Evolutionary conservation across 2,797 vertebrate genomes (phyloP), one percentile per base, ranked within the genome.

Genomic region (Phataginus tricuspis): DNA sequence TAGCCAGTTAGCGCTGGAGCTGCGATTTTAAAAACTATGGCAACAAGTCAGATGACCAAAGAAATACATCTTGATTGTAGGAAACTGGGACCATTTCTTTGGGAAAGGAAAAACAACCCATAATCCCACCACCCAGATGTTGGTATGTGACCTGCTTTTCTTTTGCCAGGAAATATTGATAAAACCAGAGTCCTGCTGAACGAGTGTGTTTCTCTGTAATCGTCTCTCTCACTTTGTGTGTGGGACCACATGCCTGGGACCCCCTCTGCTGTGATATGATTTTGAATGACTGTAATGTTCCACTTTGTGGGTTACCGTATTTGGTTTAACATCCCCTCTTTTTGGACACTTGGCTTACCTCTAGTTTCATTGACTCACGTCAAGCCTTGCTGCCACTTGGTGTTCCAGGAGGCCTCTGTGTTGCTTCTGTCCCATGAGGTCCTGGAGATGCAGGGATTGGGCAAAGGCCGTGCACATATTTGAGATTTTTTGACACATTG

Each of bases 271-370:
- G 16, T 0, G 8, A 4, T 27, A 3, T 92, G 31, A 4, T n/a
- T 49, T 78, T 72, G 82, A 42, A 49, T 13, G 14, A 69, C 68
- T 49, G 19, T 72, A 29, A 37, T 27, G 45, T 31, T 51, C 72
- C 29, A 1, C 29, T 3, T 1, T 21, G 21, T 0, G 1, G 37
- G 1, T 34, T 11, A 16, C 66, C 1, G 0, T 68, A 8, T 15
- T 74, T 31, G 49, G 7, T 21, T 57, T 34, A 18, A 11, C 2
- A 5, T 42, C 31, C 19, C 75, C 55, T 63, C 0, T 23, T 77
- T 37, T 3, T 63, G 74, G 57, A 45, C 34, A 39, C 13, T 5
- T 51, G 0, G 21, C 21, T 64, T 84, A 61, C 61, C 86, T 75
- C 59, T 59, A 16, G 18, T 37, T 68, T 68, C 25, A 15, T 55